phyloP scores from a whole-genome alignment of 2,797 vertebrate genomes.

The Coregonus ussuriensis region DNA sequence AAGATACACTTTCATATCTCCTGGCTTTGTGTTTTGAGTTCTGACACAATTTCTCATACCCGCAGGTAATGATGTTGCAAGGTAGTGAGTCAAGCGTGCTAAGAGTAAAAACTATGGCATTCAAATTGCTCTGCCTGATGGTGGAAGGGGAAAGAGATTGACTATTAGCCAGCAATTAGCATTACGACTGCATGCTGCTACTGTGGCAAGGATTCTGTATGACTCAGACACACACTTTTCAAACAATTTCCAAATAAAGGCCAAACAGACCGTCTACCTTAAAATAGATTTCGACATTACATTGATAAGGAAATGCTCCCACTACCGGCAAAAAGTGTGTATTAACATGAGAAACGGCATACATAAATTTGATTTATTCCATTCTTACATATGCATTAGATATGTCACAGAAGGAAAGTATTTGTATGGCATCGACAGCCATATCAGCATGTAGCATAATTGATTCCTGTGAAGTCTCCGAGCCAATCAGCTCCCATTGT shows the following conservation, averaged over 20 bases:
- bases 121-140: constrained; percentile 25
- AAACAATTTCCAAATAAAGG: constrained; percentile 23
- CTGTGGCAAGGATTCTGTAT: constrained; percentile 28
- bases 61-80: constrained; percentile 44
- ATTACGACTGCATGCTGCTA: constrained; percentile 25
- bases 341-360: neutral
- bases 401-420: neutral
- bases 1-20: too few relatives aligned
- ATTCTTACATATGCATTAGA: neutral
- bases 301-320: neutral
- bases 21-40: constrained; percentile 40
- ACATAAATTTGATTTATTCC: neutral
- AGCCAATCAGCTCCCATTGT: constrained; percentile 34
- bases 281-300: constrained; percentile 7
- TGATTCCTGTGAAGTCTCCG: constrained; percentile 19
- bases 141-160: constrained; percentile 37
- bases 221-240: constrained; percentile 26
- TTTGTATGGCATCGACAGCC: neutral
- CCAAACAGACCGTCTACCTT: constrained; percentile 18
- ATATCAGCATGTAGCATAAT: constrained; percentile 23
- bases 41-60: constrained; percentile 48
- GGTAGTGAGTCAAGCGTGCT: neutral
- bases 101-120: constrained; percentile 26
- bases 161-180: constrained; percentile 58
- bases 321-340: neutral